Conservation (phyloP, 1,140 invertebrate genomes). For the Papilio dardanus region DNA sequence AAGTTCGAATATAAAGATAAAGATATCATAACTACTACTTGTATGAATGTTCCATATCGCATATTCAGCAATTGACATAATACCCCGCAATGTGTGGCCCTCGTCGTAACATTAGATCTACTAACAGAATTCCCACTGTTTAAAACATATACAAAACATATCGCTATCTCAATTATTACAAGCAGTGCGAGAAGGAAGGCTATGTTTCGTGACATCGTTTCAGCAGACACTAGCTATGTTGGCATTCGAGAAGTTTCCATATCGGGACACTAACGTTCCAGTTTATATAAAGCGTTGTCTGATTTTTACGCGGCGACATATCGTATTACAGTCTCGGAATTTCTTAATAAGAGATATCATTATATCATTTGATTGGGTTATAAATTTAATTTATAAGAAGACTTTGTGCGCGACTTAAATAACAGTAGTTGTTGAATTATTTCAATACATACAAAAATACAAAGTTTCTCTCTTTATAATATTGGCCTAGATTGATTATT, state of each 20-base stretch:
- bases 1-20: no score
- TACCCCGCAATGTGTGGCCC: neutral
- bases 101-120: neutral
- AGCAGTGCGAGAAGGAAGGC: neutral
- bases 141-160: neutral
- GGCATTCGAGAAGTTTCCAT: conserved; percentile 1
- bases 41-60: neutral
- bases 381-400: neutral
- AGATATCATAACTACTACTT: no score
- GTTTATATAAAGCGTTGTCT: neutral
- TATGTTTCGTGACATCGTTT: neutral
- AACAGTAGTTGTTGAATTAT: no score
- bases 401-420: no score
- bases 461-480: no score
- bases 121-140: neutral
- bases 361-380: neutral
- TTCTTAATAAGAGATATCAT: neutral
- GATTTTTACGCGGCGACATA: neutral
- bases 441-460: no score
- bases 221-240: neutral
- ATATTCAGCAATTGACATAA: neutral
- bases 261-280: neutral
- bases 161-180: neutral
- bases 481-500: no score
- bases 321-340: neutral